Base-by-base conservation (phyloP, 1,140 invertebrate genomes). In the Globodera ellingtonae region DNA sequence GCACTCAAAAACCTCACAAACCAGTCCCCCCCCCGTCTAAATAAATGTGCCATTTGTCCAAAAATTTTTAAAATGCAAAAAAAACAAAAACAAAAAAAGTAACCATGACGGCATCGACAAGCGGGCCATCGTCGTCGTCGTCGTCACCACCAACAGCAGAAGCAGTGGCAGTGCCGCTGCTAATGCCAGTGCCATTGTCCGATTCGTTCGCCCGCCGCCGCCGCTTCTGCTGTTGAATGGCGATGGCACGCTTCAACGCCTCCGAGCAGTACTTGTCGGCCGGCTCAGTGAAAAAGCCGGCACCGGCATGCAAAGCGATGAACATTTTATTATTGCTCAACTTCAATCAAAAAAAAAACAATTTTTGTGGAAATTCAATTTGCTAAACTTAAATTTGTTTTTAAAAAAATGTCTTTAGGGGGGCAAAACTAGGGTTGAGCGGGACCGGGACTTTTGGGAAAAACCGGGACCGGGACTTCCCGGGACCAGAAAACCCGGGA, bases 41-140 rank as follows among this genome's bases (percentile, higher is more conserved):
- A n/a, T n/a, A n/a, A n/a, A n/a, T n/a, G n/a, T n/a, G n/a, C n/a
- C n/a, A 24, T 24, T 24, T 1, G 24, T 24, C 24, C 24, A 24
- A 24, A 24, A 24, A 24, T 24, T 24, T 73, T n/a, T 7, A 0
- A 0, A 72, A 24, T n/a, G 44, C 69, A 8, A 73, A 71, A 82
- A 82, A 13, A 62, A 6, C n/a, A 15, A 18, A 15, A 4, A 52
- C 3, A n/a, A 48, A n/a, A 72, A 46, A 75, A 75, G 35, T 59
- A 72, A 83, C 82, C 48, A 84, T 84, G 8, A 84, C 66, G 35
- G 83, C 78, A 70, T 78, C 70, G 18, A 83, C 66, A 18, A 84
- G 59, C 5, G 71, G 72, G 18, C 21, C 56, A 67, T n/a, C 10
- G 15, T 44, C 59, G 47, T 21, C 75, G 35, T 5, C 56, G 13